Percentiles rank a stretch among this genome's conserved stretches.
phyloP scores from a whole-genome alignment of 1,140 invertebrate genomes.

The Pachyrhynchus sulphureomaculatus region DNA sequence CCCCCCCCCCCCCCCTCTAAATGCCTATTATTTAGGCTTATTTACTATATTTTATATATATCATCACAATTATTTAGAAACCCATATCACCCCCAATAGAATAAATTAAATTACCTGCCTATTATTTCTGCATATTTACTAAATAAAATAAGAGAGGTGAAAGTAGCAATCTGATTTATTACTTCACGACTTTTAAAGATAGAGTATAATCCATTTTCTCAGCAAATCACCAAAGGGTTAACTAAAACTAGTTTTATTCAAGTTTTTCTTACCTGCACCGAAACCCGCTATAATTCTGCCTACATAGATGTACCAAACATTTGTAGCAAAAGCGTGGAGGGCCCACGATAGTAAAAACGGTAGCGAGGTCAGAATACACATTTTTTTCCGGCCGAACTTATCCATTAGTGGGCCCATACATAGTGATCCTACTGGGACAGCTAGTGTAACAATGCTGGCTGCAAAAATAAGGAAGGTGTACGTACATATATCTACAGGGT shows the following conservation, averaged over 20 bases:
- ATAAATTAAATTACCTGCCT: too few relatives aligned
- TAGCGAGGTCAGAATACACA: constrained; percentile 57
- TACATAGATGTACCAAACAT: constrained; percentile 52
- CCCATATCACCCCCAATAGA: too few relatives aligned
- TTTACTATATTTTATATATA: too few relatives aligned
- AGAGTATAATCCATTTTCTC: too few relatives aligned
- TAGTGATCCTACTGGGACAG: constrained; percentile 57
- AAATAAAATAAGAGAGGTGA: too few relatives aligned
- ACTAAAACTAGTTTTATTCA: background rate
- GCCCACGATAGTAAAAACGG: constrained; percentile 63
- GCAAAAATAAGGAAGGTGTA: constrained; percentile 32
- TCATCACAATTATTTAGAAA: too few relatives aligned
- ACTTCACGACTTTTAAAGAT: too few relatives aligned
- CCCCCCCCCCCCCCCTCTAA: too few relatives aligned
- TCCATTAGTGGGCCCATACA: constrained; percentile 63
- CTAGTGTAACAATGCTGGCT: constrained; percentile 60
- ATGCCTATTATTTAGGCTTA: too few relatives aligned
- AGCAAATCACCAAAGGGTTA: too few relatives aligned
- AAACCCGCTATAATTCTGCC: constrained; percentile 57
- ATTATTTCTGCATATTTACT: too few relatives aligned
- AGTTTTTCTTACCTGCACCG: constrained; percentile 47
- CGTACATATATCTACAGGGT: background rate
- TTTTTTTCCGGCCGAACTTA: constrained; percentile 61
- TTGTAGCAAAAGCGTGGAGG: constrained; percentile 51
- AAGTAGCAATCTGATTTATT: too few relatives aligned